Evolutionary conservation across 2,113 vertebrate genomes (phyloP).

Genomic region (Channa argus): DNA sequence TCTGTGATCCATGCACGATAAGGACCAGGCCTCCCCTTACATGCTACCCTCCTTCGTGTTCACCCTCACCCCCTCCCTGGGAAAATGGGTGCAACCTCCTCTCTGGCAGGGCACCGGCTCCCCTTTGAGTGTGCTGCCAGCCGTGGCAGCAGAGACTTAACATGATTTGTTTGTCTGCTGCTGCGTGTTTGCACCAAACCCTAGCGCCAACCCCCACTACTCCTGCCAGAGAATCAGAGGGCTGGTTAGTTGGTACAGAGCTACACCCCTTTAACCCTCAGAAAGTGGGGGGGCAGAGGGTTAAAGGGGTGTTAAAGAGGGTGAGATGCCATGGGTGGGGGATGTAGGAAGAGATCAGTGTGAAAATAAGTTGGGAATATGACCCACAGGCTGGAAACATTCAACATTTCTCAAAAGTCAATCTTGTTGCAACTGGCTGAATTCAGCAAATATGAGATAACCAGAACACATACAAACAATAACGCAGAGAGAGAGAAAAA

Average conservation of each 20-base stretch:
- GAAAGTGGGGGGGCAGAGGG: conserved; percentile 36
- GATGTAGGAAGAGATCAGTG: conserved; percentile 32
- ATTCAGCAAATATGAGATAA: conserved; percentile 32
- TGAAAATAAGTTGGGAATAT: conserved; percentile 65
- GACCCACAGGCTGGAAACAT: conserved; percentile 63
- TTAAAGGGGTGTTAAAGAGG: conserved; percentile 65
- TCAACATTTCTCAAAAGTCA: conserved; percentile 54
- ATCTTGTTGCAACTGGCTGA: not conserved
- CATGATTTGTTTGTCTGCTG: conserved; percentile 79
- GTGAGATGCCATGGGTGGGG: conserved; percentile 48
- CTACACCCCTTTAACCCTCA: conserved; percentile 46
- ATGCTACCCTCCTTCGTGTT: conserved; percentile 56
- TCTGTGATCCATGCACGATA: conserved; percentile 73
- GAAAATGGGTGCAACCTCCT: conserved; percentile 78
- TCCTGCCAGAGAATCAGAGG: conserved; percentile 53
- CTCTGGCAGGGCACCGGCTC: conserved; percentile 72
- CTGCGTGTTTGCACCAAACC: conserved; percentile 66
- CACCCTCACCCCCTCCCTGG: conserved; percentile 76
- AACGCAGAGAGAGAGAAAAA: too few species aligned
- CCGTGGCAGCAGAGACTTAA: conserved; percentile 75
- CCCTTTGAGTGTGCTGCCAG: conserved; percentile 73
- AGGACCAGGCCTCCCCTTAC: conserved; percentile 69
- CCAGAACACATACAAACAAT: conserved; percentile 29
- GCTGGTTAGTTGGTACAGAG: conserved; percentile 59
- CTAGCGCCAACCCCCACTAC: conserved; percentile 62